phyloP scores from a whole-genome alignment of 1,140 invertebrate genomes.

The Euschistus heros region DNA sequence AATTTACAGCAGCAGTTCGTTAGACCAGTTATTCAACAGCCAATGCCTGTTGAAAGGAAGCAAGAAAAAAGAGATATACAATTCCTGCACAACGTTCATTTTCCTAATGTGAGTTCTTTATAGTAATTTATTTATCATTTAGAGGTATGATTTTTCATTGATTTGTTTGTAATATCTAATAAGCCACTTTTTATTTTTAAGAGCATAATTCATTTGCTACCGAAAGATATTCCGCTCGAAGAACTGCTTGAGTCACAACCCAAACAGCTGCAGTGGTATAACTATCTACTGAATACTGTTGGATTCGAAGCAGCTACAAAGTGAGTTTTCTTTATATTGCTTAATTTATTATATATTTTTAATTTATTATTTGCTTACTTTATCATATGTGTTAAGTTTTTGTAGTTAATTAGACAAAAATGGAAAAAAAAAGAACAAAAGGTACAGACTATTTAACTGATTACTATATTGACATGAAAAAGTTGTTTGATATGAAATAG shows the following conservation, averaged over 20 bases:
- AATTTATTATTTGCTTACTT: too few species aligned
- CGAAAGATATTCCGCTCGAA: conserved; percentile 18
- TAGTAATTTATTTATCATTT: conserved; percentile 1
- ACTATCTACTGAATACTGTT: conserved; percentile 21
- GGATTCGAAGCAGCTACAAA: conserved; percentile 22
- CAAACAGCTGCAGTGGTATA: conserved; percentile 25
- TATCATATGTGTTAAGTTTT: too few species aligned
- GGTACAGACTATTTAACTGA: too few species aligned
- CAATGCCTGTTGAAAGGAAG: conserved; percentile 30
- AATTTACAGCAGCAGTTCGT: conserved; percentile 1
- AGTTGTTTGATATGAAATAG: too few species aligned
- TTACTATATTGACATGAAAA: too few species aligned
- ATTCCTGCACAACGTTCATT: conserved; percentile 44
- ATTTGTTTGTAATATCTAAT: neutral
- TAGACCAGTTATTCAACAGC: conserved; percentile 17
- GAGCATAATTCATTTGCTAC: conserved; percentile 17
- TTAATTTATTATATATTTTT: too few species aligned
- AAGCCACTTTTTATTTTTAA: neutral
- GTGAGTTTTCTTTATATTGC: too few species aligned
- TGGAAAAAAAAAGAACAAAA: too few species aligned
- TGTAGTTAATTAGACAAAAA: too few species aligned
- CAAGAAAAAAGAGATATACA: conserved; percentile 35
- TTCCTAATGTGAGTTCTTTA: conserved; percentile 34
- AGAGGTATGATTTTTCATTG: neutral
- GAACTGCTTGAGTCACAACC: conserved; percentile 20